A percentile compares a stretch with the other conserved stretches of the same genome.
Conservation (phyloP, 2,888 invertebrate species). For the Lumbricus terrestris region DNA sequence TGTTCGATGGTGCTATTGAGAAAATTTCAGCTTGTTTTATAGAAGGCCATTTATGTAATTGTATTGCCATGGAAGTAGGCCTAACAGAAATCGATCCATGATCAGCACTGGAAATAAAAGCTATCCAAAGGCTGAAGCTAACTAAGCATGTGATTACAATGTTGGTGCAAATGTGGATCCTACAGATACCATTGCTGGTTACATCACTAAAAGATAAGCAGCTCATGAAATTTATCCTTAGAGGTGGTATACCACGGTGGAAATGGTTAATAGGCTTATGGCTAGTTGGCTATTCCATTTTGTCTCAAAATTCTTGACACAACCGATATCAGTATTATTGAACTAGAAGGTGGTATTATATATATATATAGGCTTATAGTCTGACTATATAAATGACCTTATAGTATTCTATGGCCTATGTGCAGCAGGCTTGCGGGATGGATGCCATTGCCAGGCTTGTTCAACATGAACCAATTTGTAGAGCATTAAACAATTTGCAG, state of each 20-base stretch:
- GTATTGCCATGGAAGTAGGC: too few species aligned
- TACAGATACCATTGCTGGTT: too few species aligned
- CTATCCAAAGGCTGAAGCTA: too few species aligned
- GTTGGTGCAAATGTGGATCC: too few species aligned
- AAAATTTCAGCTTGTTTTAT: neutral
- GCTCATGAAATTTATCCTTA: too few species aligned
- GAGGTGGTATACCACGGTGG: too few species aligned
- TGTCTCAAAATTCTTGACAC: neutral
- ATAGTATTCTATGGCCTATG: neutral
- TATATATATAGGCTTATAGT: too few species aligned
- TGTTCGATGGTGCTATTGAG: neutral
- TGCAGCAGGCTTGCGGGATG: neutral
- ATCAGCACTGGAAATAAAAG: too few species aligned
- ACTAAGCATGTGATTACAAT: too few species aligned
- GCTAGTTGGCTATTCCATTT: neutral
- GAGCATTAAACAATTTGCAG: neutral
- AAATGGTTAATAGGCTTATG: neutral
- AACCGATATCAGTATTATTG: neutral
- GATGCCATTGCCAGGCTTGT: neutral
- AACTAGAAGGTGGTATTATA: neutral
- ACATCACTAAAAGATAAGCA: too few species aligned
- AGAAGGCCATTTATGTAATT: too few species aligned
- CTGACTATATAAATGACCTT: neutral
- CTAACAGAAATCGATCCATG: too few species aligned
- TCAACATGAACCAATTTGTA: neutral